These are phyloP conservation scores for Enteromius trimaculatus DNA, from an alignment of 2,797 vertebrate species.

Conservation along the genomic window DNA sequence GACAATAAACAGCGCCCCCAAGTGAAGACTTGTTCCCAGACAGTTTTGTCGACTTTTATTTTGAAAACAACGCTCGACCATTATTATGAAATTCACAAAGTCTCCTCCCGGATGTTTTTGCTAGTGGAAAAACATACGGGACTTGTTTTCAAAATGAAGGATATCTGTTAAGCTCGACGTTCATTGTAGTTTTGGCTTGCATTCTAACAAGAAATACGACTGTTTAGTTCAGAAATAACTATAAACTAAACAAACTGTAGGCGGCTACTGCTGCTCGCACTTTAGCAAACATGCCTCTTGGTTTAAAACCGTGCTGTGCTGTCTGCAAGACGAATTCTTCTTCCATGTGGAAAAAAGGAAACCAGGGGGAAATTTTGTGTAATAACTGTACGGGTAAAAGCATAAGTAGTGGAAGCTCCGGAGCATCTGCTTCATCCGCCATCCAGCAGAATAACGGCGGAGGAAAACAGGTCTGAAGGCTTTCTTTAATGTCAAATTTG, in stretches of 20 bases:
- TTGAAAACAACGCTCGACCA: background rate
- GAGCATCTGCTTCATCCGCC: constrained; percentile 78
- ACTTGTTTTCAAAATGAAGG: constrained; percentile 32
- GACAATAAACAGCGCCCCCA: background rate
- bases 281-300: constrained; percentile 72
- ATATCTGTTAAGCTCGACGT: background rate
- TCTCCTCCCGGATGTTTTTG: constrained; percentile 9
- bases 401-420: constrained; percentile 66
- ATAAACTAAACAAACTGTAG: no score
- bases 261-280: background rate
- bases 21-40: background rate
- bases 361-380: constrained; percentile 93
- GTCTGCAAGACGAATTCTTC: constrained; percentile 93
- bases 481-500: no score
- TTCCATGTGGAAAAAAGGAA: constrained; percentile 90
- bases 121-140: background rate
- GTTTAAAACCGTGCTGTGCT: constrained; percentile 90
- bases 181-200: background rate
- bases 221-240: background rate
- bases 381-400: constrained; percentile 90
- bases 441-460: constrained; percentile 84
- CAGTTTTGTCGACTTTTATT: background rate
- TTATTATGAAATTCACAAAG: background rate
- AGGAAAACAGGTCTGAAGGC: constrained; percentile 72
- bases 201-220: background rate